phyloP scores from a whole-genome alignment of 2,888 invertebrate genomes.

The Agrypnus murinus region DNA sequence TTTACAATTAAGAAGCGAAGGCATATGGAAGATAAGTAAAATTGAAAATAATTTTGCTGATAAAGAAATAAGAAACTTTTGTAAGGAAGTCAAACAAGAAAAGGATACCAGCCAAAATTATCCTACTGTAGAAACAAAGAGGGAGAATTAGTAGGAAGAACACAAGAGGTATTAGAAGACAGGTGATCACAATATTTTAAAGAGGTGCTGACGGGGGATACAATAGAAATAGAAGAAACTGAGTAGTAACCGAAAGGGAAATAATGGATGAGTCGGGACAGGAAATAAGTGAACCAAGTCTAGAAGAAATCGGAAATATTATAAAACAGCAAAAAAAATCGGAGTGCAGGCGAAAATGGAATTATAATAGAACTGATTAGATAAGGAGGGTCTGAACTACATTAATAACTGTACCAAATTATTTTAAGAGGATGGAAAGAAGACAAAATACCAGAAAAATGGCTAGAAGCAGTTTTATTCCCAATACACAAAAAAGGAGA shows the following conservation, averaged over 20 bases:
- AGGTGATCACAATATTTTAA: slow-evolving; percentile 6
- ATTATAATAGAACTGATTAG: not conserved
- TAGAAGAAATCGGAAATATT: not conserved
- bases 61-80: slow-evolving; percentile 3
- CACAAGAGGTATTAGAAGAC: slow-evolving; percentile 2
- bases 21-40: slow-evolving; percentile 3
- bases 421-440: too few species aligned
- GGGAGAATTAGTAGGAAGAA: not conserved
- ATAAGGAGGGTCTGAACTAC: not conserved
- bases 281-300: slow-evolving; percentile 1
- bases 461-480: not conserved
- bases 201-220: not conserved
- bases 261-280: not conserved
- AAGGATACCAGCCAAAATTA: slow-evolving; percentile 2
- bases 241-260: not conserved
- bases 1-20: slow-evolving; percentile 4
- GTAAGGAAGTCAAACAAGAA: slow-evolving; percentile 6
- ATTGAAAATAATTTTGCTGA: slow-evolving; percentile 10
- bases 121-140: slow-evolving; percentile 3
- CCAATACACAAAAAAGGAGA: slow-evolving; percentile 1
- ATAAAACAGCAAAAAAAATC: not conserved
- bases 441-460: too few species aligned
- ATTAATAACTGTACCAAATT: too few species aligned
- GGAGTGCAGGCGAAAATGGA: not conserved
- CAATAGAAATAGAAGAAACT: not conserved